phyloP scores from a whole-genome alignment of 2,888 invertebrate genomes.

The Gibbula magus region DNA sequence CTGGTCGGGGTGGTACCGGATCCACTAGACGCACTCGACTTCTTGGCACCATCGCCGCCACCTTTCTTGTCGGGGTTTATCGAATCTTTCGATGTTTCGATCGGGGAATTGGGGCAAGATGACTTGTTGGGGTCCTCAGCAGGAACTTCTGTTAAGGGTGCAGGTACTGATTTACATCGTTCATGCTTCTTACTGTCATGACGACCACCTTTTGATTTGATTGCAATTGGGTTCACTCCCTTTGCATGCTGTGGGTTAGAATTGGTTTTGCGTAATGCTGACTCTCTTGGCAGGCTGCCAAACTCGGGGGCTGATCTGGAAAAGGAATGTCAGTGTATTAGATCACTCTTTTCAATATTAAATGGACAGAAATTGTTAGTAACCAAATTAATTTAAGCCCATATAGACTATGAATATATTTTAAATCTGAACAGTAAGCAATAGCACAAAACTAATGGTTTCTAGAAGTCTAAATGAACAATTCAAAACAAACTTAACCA shows the following conservation, averaged over 20 bases:
- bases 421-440: no score
- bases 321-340: not conserved
- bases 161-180: slow-evolving; percentile 66
- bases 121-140: slow-evolving; percentile 40
- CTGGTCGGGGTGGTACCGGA: not conserved
- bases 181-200: slow-evolving; percentile 53
- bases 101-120: slow-evolving; percentile 62
- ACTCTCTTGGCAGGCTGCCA: slow-evolving; percentile 75
- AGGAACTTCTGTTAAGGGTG: slow-evolving; percentile 44
- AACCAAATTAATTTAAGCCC: no score
- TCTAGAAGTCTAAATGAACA: no score
- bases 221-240: slow-evolving; percentile 42
- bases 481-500: no score
- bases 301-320: slow-evolving; percentile 74
- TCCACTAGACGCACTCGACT: slow-evolving; percentile 26
- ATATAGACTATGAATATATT: no score
- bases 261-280: slow-evolving; percentile 77
- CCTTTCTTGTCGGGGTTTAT: slow-evolving; percentile 28
- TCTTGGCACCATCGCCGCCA: slow-evolving; percentile 31
- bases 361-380: no score
- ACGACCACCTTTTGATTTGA: slow-evolving; percentile 20
- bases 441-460: no score
- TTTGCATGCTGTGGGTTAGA: slow-evolving; percentile 75
- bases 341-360: no score
- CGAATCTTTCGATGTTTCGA: slow-evolving; percentile 45